A percentile compares a stretch with the other conserved stretches of the same genome.
Conservation (phyloP, 2,113 vertebrate species). For the Cercocebus atys region DNA sequence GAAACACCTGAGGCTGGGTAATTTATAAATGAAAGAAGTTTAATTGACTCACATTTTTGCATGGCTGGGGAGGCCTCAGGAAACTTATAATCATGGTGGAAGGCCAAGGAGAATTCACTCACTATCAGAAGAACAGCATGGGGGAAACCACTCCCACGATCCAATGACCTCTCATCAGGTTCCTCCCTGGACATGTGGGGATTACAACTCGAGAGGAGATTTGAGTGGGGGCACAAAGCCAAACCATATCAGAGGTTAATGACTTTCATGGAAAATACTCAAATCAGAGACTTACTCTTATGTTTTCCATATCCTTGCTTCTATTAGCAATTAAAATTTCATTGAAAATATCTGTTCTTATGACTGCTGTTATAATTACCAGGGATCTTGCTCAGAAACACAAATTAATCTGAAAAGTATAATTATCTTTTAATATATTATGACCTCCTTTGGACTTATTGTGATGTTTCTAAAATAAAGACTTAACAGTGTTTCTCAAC, state of each 20-base stretch:
- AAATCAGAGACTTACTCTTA: neutral
- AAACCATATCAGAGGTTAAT: neutral
- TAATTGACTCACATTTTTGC: too few species aligned
- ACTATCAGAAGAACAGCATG: too few species aligned
- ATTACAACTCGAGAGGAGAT: too few species aligned
- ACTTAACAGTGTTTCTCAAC: neutral
- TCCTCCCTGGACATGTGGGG: too few species aligned
- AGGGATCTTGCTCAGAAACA: neutral
- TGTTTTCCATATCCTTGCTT: neutral
- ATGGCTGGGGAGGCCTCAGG: too few species aligned
- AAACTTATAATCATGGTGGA: too few species aligned
- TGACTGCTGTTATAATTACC: neutral
- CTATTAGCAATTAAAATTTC: neutral
- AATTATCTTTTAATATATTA: neutral
- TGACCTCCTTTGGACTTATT: neutral
- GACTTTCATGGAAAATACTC: conserved; percentile 9
- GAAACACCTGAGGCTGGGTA: too few species aligned
- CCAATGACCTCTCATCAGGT: too few species aligned
- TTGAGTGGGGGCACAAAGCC: too few species aligned
- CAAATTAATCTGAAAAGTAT: neutral
- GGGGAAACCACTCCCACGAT: too few species aligned
- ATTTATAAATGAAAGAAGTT: too few species aligned
- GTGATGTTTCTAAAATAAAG: neutral
- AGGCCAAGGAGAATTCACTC: too few species aligned
- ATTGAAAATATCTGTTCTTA: neutral